Percentiles rank a stretch among this genome's conserved stretches.
Evolutionary conservation across 2,888 invertebrate genomes (phyloP).

Genomic region (Mycogona germanica): DNA sequence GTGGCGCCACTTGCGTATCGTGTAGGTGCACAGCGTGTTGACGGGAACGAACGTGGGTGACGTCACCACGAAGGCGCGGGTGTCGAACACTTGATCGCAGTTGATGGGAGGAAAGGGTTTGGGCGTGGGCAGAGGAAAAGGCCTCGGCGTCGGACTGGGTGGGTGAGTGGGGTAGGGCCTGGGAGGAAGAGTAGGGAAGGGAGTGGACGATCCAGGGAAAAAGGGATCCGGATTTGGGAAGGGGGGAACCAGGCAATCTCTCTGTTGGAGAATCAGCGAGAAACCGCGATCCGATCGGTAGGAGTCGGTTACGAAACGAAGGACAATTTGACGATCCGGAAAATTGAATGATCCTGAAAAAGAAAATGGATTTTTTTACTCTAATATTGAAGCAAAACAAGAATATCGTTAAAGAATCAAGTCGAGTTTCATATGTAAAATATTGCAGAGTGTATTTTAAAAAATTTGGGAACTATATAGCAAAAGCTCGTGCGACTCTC

Average conservation of each 20-base stretch:
- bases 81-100: neutral
- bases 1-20: neutral
- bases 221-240: no score
- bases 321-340: neutral
- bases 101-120: neutral
- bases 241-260: neutral
- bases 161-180: no score
- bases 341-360: constrained; percentile 8
- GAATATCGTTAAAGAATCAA: no score
- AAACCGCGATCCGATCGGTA: neutral
- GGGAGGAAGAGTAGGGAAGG: neutral
- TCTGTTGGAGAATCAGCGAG: neutral
- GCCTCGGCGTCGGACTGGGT: neutral
- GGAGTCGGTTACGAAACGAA: constrained; percentile 4
- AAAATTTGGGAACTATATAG: no score
- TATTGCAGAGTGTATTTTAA: no score
- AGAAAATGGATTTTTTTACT: no score
- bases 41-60: neutral
- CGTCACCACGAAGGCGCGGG: neutral
- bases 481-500: no score
- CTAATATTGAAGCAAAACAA: no score
- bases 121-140: neutral
- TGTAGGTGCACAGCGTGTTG: neutral
- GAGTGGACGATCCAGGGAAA: neutral
- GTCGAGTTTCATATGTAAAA: no score